Base-by-base conservation (phyloP, 2,888 invertebrate genomes). In the Cyclophora punctaria region DNA sequence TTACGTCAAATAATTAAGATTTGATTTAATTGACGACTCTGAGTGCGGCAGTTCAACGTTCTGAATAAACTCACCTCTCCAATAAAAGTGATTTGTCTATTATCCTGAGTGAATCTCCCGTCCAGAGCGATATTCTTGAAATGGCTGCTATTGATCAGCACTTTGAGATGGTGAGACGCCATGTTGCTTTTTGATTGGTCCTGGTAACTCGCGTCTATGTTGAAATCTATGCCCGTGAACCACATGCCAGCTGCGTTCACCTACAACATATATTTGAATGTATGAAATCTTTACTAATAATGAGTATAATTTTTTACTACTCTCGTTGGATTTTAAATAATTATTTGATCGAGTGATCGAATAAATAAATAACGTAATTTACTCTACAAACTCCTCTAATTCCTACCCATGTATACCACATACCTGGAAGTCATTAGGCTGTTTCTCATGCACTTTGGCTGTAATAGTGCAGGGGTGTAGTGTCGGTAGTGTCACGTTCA, bases 221-320 rank as follows among this genome's bases (percentile, higher is more conserved):
- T 91, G 57, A 94, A 88, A 57, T 91, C 93, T 57, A 93, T 91
- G 1, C 94, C 95, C 45, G 94, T 95, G 72, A 96, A 95, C 95
- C 95, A 96, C 0, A 93, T 90, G 0, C 94, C 95, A 35, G 89
- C 89, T 42, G 94, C 88, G 63, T 93, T 92, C 35, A 95, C 83
- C 94, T 94, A 2, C 34, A 41, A 37, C 3, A 46, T 48, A 53
- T 46, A 48, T 6, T 43, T 6, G 7, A 4, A 41, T 41, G 20
- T 20, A 20, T 20, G 20, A 20, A 20, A n/a, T n/a, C n/a, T n/a
- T n/a, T n/a, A n/a, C n/a, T n/a, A n/a, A n/a, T n/a, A n/a, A n/a
- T n/a, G n/a, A n/a, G n/a, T n/a, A n/a, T n/a, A n/a, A n/a, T n/a
- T n/a, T n/a, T n/a, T n/a, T n/a, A n/a, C n/a, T n/a, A n/a, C n/a